A percentile compares a stretch with the other conserved stretches of the same genome.
Evolutionary conservation across 2,888 invertebrate genomes (phyloP).

Genomic region (Apoda limacodes): DNA sequence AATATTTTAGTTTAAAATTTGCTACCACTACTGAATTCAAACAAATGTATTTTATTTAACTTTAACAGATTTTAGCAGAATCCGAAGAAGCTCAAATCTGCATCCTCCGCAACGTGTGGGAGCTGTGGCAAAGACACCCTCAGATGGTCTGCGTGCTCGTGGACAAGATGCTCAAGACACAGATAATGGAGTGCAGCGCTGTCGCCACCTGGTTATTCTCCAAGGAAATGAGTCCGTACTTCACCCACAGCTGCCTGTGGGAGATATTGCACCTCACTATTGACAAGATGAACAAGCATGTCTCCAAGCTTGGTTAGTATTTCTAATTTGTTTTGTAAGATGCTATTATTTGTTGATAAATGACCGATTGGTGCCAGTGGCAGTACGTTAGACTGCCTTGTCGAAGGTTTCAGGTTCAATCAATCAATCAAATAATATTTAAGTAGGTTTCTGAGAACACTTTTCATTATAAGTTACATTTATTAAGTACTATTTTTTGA

Average conservation of each 20-base stretch:
- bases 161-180: constrained; percentile 97
- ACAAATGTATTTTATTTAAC: no score
- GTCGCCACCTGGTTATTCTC: constrained; percentile 99
- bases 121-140: constrained; percentile 95
- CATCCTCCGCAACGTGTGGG: constrained; percentile 91
- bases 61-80: constrained; percentile 88
- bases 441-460: no score
- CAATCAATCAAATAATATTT: no score
- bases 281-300: constrained; percentile 96
- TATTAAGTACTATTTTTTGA: no score
- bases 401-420: no score
- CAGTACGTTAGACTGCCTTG: no score
- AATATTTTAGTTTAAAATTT: not conserved
- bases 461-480: no score
- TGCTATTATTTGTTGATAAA: no score
- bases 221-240: constrained; percentile 90
- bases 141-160: constrained; percentile 98
- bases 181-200: constrained; percentile 96
- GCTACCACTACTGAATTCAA: not conserved
- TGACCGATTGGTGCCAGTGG: no score
- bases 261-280: constrained; percentile 96
- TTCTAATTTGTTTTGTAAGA: no score
- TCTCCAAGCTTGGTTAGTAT: constrained; percentile 80
- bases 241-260: constrained; percentile 96
- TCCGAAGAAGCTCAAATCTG: constrained; percentile 97